Evolutionary conservation across 92 coral and sea anemone genomes (phyloP).

Genomic region (Parazoanthus darwini): DNA sequence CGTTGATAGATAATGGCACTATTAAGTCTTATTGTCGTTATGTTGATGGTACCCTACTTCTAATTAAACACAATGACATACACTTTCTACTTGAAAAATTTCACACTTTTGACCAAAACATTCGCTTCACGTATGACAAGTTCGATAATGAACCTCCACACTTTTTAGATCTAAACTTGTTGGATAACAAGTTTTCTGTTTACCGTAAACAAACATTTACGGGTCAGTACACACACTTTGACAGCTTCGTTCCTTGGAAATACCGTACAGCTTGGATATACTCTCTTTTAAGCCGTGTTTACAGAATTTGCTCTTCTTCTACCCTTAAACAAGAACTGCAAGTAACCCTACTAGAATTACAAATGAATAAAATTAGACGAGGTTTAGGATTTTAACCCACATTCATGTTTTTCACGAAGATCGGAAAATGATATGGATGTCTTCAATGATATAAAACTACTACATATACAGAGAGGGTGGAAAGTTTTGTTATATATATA

Average conservation of each 20-base stretch:
- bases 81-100: conserved; percentile 14
- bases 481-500: no score
- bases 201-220: conserved; percentile 52
- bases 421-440: no score
- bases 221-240: conserved; percentile 39
- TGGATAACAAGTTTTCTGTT: conserved; percentile 21
- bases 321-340: no score
- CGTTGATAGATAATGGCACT: conserved; percentile 7
- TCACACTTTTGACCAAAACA: conserved; percentile 44
- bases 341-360: no score
- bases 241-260: conserved; percentile 8
- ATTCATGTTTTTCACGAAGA: no score
- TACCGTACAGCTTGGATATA: no score
- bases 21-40: conserved; percentile 38
- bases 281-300: no score
- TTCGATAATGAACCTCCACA: conserved; percentile 43
- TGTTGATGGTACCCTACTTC: conserved; percentile 42
- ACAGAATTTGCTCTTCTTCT: no score
- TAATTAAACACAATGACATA: conserved; percentile 40
- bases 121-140: conserved; percentile 38
- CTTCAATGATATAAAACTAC: no score
- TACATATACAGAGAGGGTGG: no score
- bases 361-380: no score
- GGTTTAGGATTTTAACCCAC: no score
- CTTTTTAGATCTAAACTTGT: conserved; percentile 42